phyloP scores from a whole-genome alignment of 2,888 invertebrate genomes.

The Argyra leucocephala region DNA sequence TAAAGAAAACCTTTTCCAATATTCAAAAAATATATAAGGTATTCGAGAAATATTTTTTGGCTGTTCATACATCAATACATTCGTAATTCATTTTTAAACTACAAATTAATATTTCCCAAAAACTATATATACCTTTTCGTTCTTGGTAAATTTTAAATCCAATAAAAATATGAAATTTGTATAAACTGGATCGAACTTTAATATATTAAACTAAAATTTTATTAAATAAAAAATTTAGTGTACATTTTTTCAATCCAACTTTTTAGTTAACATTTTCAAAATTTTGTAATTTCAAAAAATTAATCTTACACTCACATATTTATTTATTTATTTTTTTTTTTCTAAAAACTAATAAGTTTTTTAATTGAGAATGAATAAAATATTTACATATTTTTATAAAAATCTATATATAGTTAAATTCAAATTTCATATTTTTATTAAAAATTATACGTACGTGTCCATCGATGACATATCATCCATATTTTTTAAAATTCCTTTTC shows the following conservation, averaged over 20 bases:
- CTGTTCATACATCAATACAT: neutral
- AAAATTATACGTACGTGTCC: slow-evolving; percentile 31
- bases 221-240: too few species aligned
- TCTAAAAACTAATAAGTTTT: too few species aligned
- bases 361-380: too few species aligned
- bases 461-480: slow-evolving; percentile 24
- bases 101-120: neutral
- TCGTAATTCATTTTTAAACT: neutral
- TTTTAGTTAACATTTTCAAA: too few species aligned
- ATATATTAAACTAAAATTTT: too few species aligned
- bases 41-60: neutral
- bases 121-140: neutral
- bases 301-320: too few species aligned
- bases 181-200: slow-evolving; percentile 11
- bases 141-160: slow-evolving; percentile 12
- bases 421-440: slow-evolving; percentile 30
- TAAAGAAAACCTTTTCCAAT: slow-evolving; percentile 1
- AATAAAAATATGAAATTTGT: slow-evolving; percentile 29
- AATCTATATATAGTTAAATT: slow-evolving; percentile 12
- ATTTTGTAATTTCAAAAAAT: too few species aligned
- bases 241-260: too few species aligned
- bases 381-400: too few species aligned
- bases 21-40: neutral
- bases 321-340: too few species aligned
- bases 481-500: slow-evolving; percentile 23